These are phyloP conservation scores for Dinoponera quadriceps DNA, from an alignment of 1,140 invertebrate species.

Conservation along the genomic window DNA sequence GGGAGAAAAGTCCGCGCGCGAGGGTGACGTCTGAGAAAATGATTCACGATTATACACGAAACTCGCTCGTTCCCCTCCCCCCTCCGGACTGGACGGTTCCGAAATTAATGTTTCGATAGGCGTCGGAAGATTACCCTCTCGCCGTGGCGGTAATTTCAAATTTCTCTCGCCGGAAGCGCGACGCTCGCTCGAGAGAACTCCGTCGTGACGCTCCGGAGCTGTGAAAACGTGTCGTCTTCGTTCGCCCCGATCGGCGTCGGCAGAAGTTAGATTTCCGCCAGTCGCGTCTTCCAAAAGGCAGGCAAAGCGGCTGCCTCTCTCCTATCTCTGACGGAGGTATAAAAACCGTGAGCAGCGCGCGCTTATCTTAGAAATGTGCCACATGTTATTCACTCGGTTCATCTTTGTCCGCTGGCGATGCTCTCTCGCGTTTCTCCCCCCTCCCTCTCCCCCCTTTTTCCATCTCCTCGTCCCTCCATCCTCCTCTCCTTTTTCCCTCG, in stretches of 20 bases:
- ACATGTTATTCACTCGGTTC: conserved; percentile 63
- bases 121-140: not conserved
- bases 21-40: not conserved
- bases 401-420: conserved; percentile 33
- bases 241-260: not conserved
- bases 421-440: not conserved
- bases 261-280: conserved; percentile 22
- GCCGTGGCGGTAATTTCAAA: not conserved
- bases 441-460: not conserved
- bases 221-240: not conserved
- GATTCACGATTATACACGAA: not conserved
- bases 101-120: not conserved
- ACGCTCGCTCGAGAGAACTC: not conserved
- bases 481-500: not conserved
- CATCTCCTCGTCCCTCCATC: not conserved
- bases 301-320: not conserved
- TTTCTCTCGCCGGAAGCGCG: not conserved
- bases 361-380: conserved; percentile 69
- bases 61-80: not conserved
- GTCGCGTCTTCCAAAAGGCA: not conserved
- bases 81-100: not conserved
- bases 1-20: too few relatives aligned
- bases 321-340: conserved; percentile 26
- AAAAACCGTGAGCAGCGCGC: conserved; percentile 56
- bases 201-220: not conserved